Evolutionary conservation across 2,888 invertebrate species (phyloP), one percentile per base, ranked within the genome.

Genomic region (Panopea generosa): DNA sequence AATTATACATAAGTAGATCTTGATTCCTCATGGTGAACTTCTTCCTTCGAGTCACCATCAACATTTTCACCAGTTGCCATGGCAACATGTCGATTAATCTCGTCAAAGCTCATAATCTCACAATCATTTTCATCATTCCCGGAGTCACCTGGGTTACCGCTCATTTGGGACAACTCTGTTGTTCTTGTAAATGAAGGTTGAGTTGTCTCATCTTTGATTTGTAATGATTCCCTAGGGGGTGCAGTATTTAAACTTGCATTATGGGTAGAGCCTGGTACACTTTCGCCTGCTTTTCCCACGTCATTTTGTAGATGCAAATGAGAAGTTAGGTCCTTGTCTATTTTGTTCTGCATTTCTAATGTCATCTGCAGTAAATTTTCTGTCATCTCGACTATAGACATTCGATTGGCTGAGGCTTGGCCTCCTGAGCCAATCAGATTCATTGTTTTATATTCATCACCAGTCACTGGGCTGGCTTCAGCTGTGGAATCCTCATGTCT

Each of bases 281-380:
- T 18, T 6, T 16, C 20, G 3, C 7, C n/a, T 20, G 45, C n/a
- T 9, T 6, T 16, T 14, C 9, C 6, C 6, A 4, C n/a, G 4
- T 45, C 45, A 45, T 18, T 16, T 16, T 45, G 16, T n/a, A 45
- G n/a, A 16, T 9, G 16, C 24, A 59, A 26, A 20, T 75, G 47
- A 62, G 57, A 68, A 63, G 56, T 49, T 43, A 24, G 24, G 49
- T 56, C 61, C 18, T 45, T 60, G n/a, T 55, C 38, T n/a, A 74
- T 29, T 43, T 47, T 68, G 20, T 67, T 60, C 43, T 85, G 83
- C 80, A 84, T 83, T 56, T 84, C 82, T 9, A 80, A 70, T 7
- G 86, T 87, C 84, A 87, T 84, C 65, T 87, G 84, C 45, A 88
- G 56, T 49, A 88, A 55, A 63, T 84, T 86, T 60, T 88, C 87